Base-by-base conservation (phyloP, 2,113 vertebrate species). In the Sturnira hondurensis region DNA sequence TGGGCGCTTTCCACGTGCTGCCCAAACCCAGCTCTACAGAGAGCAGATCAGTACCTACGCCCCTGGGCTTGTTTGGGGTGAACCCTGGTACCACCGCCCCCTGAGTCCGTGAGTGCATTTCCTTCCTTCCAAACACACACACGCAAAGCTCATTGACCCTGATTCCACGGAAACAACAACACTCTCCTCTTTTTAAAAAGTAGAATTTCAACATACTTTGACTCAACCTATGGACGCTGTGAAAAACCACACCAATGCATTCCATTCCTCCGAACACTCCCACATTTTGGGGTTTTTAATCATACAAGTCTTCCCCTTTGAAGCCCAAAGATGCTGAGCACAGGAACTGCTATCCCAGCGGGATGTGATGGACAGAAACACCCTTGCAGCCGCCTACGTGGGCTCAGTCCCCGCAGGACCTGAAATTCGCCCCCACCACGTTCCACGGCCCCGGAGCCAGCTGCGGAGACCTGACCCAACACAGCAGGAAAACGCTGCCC, bases 1-100 rank as follows among this genome's bases (percentile, higher is more conserved):
- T 22, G n/a, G 92, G n/a, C 85, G 58, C 92, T 93, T 86, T 88
- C 85, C 85, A 73, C 86, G 93, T 96, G 92, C 87, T 94, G 24
- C 54, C 86, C 67, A 92, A 96, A 90, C 36, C 47, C 87, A 92
- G 41, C 36, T 94, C 84, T 74, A 15, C 56, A 31, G 70, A 94
- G 70, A 92, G 74, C 10, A 93, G 90, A 90, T 88, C 88, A 90
- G 78, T 45, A 77, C 36, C 87, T 95, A 47, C 71, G 63, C 81
- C 82, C 87, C 74, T 94, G 77, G 20, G 13, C 71, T 95, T 82
- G 33, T 70, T 71, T 17, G 45, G 20, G 77, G 82, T 71, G 92
- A 95, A 71, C 43, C 84, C 68, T 10, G 41, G 41, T 28, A 84
- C 56, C 33, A 80, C 58, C 83, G 63, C n/a, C 58, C 52, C 56